Evolutionary conservation across 2,888 invertebrate genomes (phyloP).

Genomic region (Himalopsyche japonica): DNA sequence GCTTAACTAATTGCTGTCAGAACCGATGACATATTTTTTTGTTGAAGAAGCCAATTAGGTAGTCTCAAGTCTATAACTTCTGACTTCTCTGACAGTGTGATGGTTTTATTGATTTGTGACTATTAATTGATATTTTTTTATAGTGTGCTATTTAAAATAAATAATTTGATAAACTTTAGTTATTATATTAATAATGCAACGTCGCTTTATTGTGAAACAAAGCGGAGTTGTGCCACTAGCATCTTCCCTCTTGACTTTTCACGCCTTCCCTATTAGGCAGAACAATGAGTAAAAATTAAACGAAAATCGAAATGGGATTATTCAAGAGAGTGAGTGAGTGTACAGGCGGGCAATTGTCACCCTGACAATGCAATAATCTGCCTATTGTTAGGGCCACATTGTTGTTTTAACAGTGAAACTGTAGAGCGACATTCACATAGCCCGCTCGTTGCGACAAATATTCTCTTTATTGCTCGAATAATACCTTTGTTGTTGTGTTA

Average conservation of each 20-base stretch:
- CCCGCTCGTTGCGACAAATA: conserved; percentile 32
- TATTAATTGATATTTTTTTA: too few species aligned
- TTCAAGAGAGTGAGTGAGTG: conserved; percentile 43
- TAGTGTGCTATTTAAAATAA: too few species aligned
- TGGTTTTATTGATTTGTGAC: too few species aligned
- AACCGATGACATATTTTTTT: too few species aligned
- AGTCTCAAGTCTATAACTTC: too few species aligned
- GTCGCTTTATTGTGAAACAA: background rate
- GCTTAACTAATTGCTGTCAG: too few species aligned
- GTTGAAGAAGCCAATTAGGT: too few species aligned
- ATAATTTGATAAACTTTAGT: background rate
- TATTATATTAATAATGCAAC: background rate
- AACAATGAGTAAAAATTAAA: conserved; percentile 37
- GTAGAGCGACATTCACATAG: conserved; percentile 19
- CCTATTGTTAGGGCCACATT: conserved; percentile 57
- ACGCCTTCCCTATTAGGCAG: conserved; percentile 30
- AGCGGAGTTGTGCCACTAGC: background rate
- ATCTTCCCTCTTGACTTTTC: conserved; percentile 38
- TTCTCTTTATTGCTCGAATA: conserved; percentile 39
- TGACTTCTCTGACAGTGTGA: too few species aligned
- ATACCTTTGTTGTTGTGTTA: conserved; percentile 41
- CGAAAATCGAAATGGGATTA: conserved; percentile 39
- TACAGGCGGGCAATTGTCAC: conserved; percentile 53
- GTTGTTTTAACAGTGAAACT: conserved; percentile 59
- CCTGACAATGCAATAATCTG: conserved; percentile 63